Evolutionary conservation across 2,888 invertebrate genomes (phyloP).

Genomic region (Cheilosia soror): DNA sequence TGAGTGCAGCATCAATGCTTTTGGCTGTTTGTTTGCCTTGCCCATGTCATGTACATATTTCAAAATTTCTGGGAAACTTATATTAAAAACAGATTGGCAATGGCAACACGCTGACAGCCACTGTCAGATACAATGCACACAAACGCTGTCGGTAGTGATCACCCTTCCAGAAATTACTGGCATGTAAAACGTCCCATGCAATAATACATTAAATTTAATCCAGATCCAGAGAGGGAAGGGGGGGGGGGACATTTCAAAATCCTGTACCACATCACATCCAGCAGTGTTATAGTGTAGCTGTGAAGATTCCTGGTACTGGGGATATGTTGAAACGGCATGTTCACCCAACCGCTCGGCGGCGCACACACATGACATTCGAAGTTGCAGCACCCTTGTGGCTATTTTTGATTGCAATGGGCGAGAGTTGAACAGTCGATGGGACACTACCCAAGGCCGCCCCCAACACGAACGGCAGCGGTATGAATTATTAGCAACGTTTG

Average conservation of each 20-base stretch:
- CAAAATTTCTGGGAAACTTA: slow-evolving; percentile 36
- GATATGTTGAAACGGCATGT: slow-evolving; percentile 29
- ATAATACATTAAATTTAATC: slow-evolving; percentile 74
- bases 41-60: not conserved
- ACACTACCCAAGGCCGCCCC: slow-evolving; percentile 19
- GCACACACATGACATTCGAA: slow-evolving; percentile 5
- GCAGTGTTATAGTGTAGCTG: not conserved
- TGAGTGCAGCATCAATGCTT: too few relatives aligned
- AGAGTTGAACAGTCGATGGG: not conserved
- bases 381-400: slow-evolving; percentile 36
- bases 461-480: slow-evolving; percentile 61
- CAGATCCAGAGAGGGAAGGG: slow-evolving; percentile 46
- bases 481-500: slow-evolving; percentile 72
- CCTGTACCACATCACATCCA: slow-evolving; percentile 44
- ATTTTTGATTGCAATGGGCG: slow-evolving; percentile 39
- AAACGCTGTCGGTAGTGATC: not conserved
- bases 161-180: slow-evolving; percentile 33
- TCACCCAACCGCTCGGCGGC: slow-evolving; percentile 21
- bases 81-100: slow-evolving; percentile 49
- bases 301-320: not conserved
- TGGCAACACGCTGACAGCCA: slow-evolving; percentile 19
- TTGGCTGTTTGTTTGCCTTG: not conserved
- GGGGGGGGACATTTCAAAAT: slow-evolving; percentile 37
- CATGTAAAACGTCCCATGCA: slow-evolving; percentile 66
- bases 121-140: not conserved